These are phyloP conservation scores for Xenopus tropicalis DNA, from an alignment of 2,113 vertebrate genomes.

Conservation along the genomic window DNA sequence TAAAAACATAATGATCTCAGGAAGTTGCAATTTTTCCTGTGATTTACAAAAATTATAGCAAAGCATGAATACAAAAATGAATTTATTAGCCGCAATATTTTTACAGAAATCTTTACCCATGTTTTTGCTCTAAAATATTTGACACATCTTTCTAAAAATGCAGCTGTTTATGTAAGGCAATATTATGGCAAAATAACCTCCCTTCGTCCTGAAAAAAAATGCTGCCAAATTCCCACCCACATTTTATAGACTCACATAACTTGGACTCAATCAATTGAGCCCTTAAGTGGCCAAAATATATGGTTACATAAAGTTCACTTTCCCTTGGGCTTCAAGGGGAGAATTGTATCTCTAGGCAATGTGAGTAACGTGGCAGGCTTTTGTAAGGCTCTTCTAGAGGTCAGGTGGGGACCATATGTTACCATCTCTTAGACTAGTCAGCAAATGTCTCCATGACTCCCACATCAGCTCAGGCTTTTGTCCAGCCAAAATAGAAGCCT, in stretches of 20 bases:
- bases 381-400: slow-evolving; percentile 68
- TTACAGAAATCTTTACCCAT: too few relatives aligned
- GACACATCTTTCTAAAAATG: too few relatives aligned
- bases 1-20: too few relatives aligned
- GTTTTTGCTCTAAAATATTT: too few relatives aligned
- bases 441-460: slow-evolving; percentile 79
- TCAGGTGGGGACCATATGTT: slow-evolving; percentile 89
- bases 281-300: slow-evolving; percentile 63
- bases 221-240: slow-evolving; percentile 25
- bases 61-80: too few relatives aligned
- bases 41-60: too few relatives aligned
- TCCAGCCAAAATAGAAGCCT: slow-evolving; percentile 66
- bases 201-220: not conserved
- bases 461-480: slow-evolving; percentile 79
- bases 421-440: slow-evolving; percentile 77
- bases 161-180: too few relatives aligned
- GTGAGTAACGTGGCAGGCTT: slow-evolving; percentile 59
- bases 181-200: too few relatives aligned
- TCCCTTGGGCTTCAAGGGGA: slow-evolving; percentile 73
- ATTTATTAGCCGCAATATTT: too few relatives aligned
- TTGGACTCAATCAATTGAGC: slow-evolving; percentile 43
- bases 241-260: slow-evolving; percentile 28
- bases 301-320: slow-evolving; percentile 79
- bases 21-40: too few relatives aligned
- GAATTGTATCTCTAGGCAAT: slow-evolving; percentile 52